Base-by-base conservation (phyloP, 2,888 invertebrate species). In the Plutella xylostella region DNA sequence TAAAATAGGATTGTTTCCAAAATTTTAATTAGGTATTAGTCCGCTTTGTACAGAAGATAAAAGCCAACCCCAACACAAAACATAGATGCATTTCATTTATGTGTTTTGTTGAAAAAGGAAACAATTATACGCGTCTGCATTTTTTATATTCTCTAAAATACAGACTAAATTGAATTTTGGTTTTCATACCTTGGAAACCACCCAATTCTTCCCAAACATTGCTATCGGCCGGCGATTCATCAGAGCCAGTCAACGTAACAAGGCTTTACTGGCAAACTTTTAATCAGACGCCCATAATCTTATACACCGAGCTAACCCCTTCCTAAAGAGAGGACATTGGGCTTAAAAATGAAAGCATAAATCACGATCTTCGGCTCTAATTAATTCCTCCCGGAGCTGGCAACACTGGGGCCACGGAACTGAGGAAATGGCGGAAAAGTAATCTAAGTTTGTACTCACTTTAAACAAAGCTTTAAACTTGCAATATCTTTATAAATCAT, bases 341-440 rank as follows among this genome's bases (percentile, higher is more conserved):
- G 72, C 66, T 80, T 80, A 82, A 82, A 83, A 82, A 82, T 80
- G 75, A 68, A 75, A 72, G 77, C 77, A 78, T 82, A 82, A 83
- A 83, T 83, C 78, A 77, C 76, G 76, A 80, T 80, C 79, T 82
- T 83, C 72, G 79, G 80, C 58, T 73, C 79, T 83, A 82, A 83
- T 82, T 82, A 82, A 82, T 83, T 82, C 80, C 70, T 76, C 65
- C 61, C 69, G 71, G 68, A 67, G 73, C 70, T 68, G 65, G 65
- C 61, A 40, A n/a, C 14, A n/a, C 17, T 28, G 35, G 46, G 46
- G 48, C 21, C 38, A 28, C 14, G 46, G 28, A 14, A 12, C 2
- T 11, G 18, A 19, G 37, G 35, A 2, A n/a, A 9, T 11, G 12
- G 35, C 25, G 37, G 35, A 4, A 19, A n/a, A 34, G 15, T 30